Base-by-base conservation (phyloP, 2,888 invertebrate species). In the Lycia hirtaria region DNA sequence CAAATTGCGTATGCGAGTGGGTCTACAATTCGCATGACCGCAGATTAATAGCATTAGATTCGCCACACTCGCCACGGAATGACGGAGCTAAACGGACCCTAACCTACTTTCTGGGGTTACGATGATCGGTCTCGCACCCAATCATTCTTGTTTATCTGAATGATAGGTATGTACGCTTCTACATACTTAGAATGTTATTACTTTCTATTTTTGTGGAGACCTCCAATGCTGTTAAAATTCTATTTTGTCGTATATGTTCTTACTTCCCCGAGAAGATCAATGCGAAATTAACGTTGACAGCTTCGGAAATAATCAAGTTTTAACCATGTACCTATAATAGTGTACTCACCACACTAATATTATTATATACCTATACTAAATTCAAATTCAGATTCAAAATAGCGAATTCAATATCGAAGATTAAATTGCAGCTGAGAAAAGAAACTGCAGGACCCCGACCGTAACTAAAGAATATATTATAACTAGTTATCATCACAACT, bases 91-190 rank as follows among this genome's bases (percentile, higher is more conserved):
- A 17, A 35, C 32, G 37, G 30, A 53, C 49, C 43, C 17, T 55
- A 47, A 40, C 51, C 55, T 28, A 55, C 43, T 60, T 60, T 60
- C 26, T 28, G 40, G 47, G 51, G 56, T 50, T 44, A 56, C 28
- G 28, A 32, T 20, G 56, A 56, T 33, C 45, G 15, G 24, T 56
- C 35, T 32, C 41, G 9, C 35, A 35, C 40, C 7, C 15, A 24
- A 53, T 52, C 22, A 14, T 12, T 0, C 14, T 24, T 10, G 32
- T 22, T 6, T 22, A n/a, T n/a, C n/a, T n/a, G n/a, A n/a, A n/a
- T n/a, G n/a, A n/a, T n/a, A n/a, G n/a, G n/a, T n/a, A n/a, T n/a
- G n/a, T n/a, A n/a, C n/a, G n/a, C n/a, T n/a, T n/a, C n/a, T n/a
- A n/a, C n/a, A n/a, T n/a, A n/a, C n/a, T n/a, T n/a, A n/a, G n/a